Percentiles rank a stretch among this genome's conserved stretches.
Evolutionary conservation across 2,888 invertebrate species (phyloP).

Genomic region (Drosophila testacea): DNA sequence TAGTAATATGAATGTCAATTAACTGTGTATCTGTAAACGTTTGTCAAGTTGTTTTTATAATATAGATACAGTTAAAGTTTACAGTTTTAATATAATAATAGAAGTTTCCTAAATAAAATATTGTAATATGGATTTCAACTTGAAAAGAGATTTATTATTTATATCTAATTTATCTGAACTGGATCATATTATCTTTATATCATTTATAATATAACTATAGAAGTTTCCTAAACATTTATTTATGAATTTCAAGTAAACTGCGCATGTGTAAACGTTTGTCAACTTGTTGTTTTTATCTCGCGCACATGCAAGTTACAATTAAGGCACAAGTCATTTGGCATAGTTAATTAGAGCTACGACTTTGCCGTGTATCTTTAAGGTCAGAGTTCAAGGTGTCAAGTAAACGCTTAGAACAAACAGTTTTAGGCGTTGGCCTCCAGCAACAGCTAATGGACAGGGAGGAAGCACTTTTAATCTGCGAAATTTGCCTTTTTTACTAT

Average conservation of each 20-base stretch:
- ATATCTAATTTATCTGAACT: neutral
- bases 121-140: too few relatives aligned
- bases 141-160: neutral
- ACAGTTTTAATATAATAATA: too few relatives aligned
- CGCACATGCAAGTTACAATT: slow-evolving; percentile 45
- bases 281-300: slow-evolving; percentile 14
- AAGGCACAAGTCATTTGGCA: slow-evolving; percentile 44
- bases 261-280: slow-evolving; percentile 24
- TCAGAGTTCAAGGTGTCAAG: slow-evolving; percentile 50
- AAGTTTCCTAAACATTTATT: neutral
- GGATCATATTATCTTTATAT: too few relatives aligned
- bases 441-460: neutral
- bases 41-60: slow-evolving; percentile 8
- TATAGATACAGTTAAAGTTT: too few relatives aligned
- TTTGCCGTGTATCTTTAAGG: slow-evolving; percentile 28
- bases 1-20: slow-evolving; percentile 1
- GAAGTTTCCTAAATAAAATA: too few relatives aligned
- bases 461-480: slow-evolving; percentile 47
- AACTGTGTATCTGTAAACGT: slow-evolving; percentile 26
- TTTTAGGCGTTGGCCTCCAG: slow-evolving; percentile 49
- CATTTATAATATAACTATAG: neutral
- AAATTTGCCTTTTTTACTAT: slow-evolving; percentile 47
- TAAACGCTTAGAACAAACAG: slow-evolving; percentile 16
- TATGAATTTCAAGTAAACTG: slow-evolving; percentile 4
- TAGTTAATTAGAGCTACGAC: slow-evolving; percentile 54